phyloP scores from a whole-genome alignment of 2,113 vertebrate species.

The Willisornis vidua region DNA sequence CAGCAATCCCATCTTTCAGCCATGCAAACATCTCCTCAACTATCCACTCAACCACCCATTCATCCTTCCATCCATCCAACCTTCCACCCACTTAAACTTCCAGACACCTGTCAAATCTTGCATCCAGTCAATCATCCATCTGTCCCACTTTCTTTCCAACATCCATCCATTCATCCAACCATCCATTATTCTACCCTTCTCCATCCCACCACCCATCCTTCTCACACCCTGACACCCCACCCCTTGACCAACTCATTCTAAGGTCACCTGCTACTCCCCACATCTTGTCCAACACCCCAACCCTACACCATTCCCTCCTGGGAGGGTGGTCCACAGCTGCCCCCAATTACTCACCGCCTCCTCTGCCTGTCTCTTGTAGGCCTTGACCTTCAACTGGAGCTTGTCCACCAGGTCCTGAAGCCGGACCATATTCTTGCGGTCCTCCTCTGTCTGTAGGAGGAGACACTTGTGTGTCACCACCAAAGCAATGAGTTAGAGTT shows the following conservation, averaged over 20 bases:
- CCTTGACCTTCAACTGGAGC: slow-evolving; percentile 32
- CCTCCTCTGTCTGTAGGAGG: background rate
- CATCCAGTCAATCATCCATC: background rate
- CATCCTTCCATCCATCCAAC: background rate
- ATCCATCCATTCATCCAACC: background rate
- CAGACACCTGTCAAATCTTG: background rate
- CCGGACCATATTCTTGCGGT: slow-evolving; percentile 26
- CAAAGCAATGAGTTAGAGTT: background rate
- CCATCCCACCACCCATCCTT: background rate
- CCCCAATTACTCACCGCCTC: background rate
- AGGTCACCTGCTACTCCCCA: background rate
- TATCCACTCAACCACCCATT: background rate
- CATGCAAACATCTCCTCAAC: background rate
- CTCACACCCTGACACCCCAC: background rate
- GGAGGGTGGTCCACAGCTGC: accelerated
- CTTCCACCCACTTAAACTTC: background rate
- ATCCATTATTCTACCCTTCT: background rate
- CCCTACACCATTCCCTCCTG: too few species aligned
- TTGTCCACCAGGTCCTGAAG: slow-evolving; percentile 36
- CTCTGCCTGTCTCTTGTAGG: slow-evolving; percentile 31
- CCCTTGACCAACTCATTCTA: background rate
- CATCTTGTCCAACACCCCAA: background rate
- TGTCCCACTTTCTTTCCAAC: background rate
- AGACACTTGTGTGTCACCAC: background rate
- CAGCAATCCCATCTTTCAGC: background rate